A percentile compares a stretch with the other conserved stretches of the same genome.
These are phyloP conservation scores for Menidia beryllina DNA, from an alignment of 2,113 vertebrate genomes.

Conservation along the genomic window DNA sequence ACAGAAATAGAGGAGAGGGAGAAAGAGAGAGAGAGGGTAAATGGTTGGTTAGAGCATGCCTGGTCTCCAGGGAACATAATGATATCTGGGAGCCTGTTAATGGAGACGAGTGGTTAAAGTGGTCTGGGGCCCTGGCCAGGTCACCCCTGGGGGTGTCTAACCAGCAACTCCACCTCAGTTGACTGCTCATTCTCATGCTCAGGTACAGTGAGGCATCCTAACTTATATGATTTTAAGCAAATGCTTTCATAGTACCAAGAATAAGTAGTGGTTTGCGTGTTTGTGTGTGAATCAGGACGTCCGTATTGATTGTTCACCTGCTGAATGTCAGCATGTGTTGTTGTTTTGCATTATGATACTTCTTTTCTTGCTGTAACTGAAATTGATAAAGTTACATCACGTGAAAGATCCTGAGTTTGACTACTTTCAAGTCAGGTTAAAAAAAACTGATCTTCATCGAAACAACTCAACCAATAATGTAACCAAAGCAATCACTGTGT, in stretches of 20 bases:
- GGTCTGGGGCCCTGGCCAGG: slow-evolving; percentile 70
- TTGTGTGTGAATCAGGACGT: background rate
- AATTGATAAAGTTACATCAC: background rate
- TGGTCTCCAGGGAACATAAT: slow-evolving; percentile 75
- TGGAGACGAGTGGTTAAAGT: slow-evolving; percentile 79
- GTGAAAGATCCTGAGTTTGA: slow-evolving; percentile 17
- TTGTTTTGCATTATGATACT: background rate
- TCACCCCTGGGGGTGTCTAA: slow-evolving; percentile 72
- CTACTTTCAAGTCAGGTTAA: background rate
- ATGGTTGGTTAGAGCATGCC: slow-evolving; percentile 74
- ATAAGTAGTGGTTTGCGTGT: slow-evolving; percentile 16
- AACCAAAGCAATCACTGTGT: background rate
- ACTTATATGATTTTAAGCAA: slow-evolving; percentile 51
- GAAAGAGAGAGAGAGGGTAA: slow-evolving; percentile 58
- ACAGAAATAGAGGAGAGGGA: slow-evolving; percentile 70
- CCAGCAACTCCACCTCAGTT: slow-evolving; percentile 63
- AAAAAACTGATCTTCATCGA: background rate
- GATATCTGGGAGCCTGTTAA: slow-evolving; percentile 77
- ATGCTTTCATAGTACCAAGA: slow-evolving; percentile 39
- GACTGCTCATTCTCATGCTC: slow-evolving; percentile 37
- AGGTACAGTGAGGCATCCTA: slow-evolving; percentile 42
- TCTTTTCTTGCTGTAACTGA: background rate
- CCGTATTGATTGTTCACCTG: background rate
- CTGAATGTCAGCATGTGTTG: background rate
- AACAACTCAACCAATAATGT: background rate